Evolutionary conservation across 2,888 invertebrate genomes (phyloP), one percentile per base, ranked within the genome.

Genomic region (Gari tellinella): DNA sequence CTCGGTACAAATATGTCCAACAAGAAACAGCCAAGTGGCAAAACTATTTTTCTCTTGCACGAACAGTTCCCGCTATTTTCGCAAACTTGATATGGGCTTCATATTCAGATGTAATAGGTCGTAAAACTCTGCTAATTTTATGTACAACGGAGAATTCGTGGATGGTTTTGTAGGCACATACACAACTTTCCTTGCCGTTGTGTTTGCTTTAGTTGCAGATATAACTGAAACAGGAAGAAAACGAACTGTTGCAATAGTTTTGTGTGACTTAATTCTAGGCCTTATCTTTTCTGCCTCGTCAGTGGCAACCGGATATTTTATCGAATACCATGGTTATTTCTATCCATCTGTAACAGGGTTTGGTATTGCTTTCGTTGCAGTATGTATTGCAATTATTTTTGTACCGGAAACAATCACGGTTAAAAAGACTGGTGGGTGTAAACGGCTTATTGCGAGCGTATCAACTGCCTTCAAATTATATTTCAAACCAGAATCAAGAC

Each of bases 81-180:
- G 53, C 66, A 17, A 78, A 75, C 31, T 12, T 81, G 1, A 37
- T 81, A 8, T 66, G 66, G 48, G 68, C 67, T 19, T 55, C 78
- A 1, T 75, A 72, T 38, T 70, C 78, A 1, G 81, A 81, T 26
- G 40, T 68, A 21, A 41, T 75, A 37, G 81, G 81, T 37, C 49
- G 81, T 38, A 68, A 57, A 17, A 62, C 70, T 60, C n/a, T 73
- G 21, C 51, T 81, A 3, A 21, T 70, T 7, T 14, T 73, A 5
- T 64, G 53, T 12, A 62, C 61, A 1, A 2, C 51, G 70, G 64
- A 17, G 57, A 64, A 40, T 4, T 62, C 4, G 41, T 74, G 4
- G 78, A 79, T 25, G 72, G 72, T 12, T 21, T 72, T 5, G 46
- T 68, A 21, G 78, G 78, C 2, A 56, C 67, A 3, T 70, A 43